A percentile compares a stretch with the other conserved stretches of the same genome.
Conservation (phyloP, 2,888 invertebrate species). For the Scaptomyza parva region DNA sequence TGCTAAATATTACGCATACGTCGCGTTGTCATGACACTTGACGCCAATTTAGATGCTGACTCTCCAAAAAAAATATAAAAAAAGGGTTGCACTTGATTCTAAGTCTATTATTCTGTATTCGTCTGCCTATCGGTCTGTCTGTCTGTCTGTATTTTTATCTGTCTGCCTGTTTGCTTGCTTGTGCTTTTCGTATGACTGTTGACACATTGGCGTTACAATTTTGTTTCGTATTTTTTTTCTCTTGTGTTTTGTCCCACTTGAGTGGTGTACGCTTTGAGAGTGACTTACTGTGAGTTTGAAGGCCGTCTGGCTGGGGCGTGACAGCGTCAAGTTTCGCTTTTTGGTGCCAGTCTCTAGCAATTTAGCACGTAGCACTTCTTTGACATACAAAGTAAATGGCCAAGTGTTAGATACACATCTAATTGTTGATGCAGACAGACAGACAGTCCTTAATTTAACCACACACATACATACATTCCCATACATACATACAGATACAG, state of each 20-base stretch:
- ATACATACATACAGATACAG: not conserved
- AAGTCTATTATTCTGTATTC: constrained; percentile 6
- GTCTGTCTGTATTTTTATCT: not conserved
- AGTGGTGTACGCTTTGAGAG: constrained; percentile 30
- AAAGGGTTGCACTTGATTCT: constrained; percentile 66
- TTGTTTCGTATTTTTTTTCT: constrained; percentile 10
- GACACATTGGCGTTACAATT: constrained; percentile 64
- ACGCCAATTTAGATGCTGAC: not conserved
- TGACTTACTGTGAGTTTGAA: constrained; percentile 37
- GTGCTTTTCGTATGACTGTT: constrained; percentile 40
- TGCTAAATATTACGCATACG: constrained; percentile 67
- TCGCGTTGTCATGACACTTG: constrained; percentile 58
- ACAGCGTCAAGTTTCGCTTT: constrained; percentile 64
- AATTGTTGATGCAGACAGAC: constrained; percentile 58
- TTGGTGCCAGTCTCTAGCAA: constrained; percentile 52
- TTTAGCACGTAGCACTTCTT: constrained; percentile 68
- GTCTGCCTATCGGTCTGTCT: constrained; percentile 11
- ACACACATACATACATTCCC: constrained; percentile 10
- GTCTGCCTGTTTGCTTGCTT: constrained; percentile 15
- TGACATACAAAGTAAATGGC: constrained; percentile 65
- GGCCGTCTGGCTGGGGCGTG: constrained; percentile 65
- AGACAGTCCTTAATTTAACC: constrained; percentile 33
- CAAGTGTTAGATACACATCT: constrained; percentile 77
- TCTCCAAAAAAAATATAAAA: constrained; percentile 35
- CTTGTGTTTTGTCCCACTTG: constrained; percentile 16